Evolutionary conservation across 2,113 vertebrate species (phyloP).

Genomic region (Channa maculata): DNA sequence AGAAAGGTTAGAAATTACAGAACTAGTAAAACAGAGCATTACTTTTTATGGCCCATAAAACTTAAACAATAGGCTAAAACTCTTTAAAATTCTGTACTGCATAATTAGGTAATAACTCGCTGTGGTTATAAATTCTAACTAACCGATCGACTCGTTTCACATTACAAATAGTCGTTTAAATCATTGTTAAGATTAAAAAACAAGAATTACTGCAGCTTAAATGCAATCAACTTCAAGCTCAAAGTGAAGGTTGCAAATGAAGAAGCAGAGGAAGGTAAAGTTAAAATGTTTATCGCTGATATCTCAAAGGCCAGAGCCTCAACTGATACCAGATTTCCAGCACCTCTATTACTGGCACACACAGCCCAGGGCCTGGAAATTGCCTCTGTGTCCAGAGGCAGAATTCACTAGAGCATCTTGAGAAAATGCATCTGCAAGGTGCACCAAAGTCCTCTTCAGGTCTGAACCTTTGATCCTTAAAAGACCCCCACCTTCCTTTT

Average conservation of each 20-base stretch:
- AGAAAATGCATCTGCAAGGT: conserved; percentile 80
- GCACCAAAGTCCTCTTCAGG: conserved; percentile 80
- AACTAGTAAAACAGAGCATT: too few relatives aligned
- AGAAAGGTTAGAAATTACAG: too few relatives aligned
- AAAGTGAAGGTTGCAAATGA: conserved; percentile 8
- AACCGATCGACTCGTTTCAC: not conserved
- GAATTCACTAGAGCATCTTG: conserved; percentile 75
- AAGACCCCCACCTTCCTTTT: conserved; percentile 74
- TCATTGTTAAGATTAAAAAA: not conserved
- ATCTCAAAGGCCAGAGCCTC: conserved; percentile 64
- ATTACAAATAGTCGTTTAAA: not conserved
- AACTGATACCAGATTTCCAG: conserved; percentile 55
- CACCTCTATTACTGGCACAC: conserved; percentile 54
- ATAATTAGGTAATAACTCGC: not conserved
- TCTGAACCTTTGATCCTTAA: conserved; percentile 85
- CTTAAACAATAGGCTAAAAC: not conserved
- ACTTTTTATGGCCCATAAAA: not conserved
- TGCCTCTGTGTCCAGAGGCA: conserved; percentile 74
- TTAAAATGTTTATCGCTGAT: conserved; percentile 50
- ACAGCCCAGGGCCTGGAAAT: conserved; percentile 74
- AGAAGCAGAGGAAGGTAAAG: conserved; percentile 13
- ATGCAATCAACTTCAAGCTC: conserved; percentile 21
- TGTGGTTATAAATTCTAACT: not conserved
- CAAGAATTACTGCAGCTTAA: not conserved
- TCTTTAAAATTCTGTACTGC: not conserved